Conservation (phyloP, 1,140 invertebrate species). For the Ceratina calcarata region DNA sequence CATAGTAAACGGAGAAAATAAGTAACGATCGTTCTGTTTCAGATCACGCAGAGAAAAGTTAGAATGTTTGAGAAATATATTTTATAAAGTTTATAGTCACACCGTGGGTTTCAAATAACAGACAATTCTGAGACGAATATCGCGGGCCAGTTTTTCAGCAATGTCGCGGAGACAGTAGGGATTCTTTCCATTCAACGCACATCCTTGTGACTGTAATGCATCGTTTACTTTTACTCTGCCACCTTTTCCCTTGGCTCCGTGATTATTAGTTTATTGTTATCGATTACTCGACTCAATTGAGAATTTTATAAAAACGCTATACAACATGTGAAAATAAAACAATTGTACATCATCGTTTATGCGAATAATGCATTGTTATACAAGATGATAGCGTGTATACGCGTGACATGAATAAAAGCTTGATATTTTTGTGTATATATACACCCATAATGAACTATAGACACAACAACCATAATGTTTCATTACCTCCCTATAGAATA, state of each 20-base stretch:
- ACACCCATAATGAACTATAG: no score
- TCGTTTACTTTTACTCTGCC: conserved; percentile 36
- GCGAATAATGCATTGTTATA: conserved; percentile 66
- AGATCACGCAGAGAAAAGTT: conserved; percentile 82
- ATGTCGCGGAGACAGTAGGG: conserved; percentile 83
- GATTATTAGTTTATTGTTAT: conserved; percentile 66
- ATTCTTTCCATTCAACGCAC: conserved; percentile 78
- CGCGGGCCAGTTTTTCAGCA: conserved; percentile 80
- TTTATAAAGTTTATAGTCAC: conserved; percentile 81
- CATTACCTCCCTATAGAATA: no score
- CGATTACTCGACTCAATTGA: conserved; percentile 61
- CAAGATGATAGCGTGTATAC: conserved; percentile 49
- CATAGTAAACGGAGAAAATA: no score
- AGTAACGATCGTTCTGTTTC: conserved; percentile 18
- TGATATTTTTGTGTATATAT: conserved; percentile 77
- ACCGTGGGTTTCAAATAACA: conserved; percentile 81
- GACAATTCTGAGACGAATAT: conserved; percentile 79
- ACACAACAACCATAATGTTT: no score
- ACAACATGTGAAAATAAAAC: conserved; percentile 39
- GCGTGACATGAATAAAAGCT: conserved; percentile 66
- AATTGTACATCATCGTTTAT: conserved; percentile 67
- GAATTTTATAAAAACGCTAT: conserved; percentile 63
- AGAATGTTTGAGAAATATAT: conserved; percentile 81
- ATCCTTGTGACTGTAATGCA: conserved; percentile 76
- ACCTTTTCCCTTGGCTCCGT: conserved; percentile 28